Conservation (phyloP, 1,140 invertebrate genomes). For the Mamestra configurata region DNA sequence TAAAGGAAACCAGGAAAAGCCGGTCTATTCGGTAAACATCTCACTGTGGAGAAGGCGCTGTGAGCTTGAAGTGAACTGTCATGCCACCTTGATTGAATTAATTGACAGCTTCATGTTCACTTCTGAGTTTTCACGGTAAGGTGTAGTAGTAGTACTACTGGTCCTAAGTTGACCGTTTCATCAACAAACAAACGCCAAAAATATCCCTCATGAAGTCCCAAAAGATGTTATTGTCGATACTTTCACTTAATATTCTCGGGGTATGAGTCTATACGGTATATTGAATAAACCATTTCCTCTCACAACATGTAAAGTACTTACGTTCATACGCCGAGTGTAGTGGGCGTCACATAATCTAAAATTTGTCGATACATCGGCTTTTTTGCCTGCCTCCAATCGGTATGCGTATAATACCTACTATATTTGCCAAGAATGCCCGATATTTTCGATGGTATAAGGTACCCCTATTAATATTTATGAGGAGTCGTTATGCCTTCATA, state of each 20-base stretch:
- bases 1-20: no score
- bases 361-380: slow-evolving; percentile 26
- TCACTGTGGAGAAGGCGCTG: no score
- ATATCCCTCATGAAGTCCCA: neutral
- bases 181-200: neutral
- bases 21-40: no score
- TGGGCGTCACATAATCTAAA: slow-evolving; percentile 15
- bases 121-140: no score
- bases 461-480: slow-evolving; percentile 35
- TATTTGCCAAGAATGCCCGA: slow-evolving; percentile 31
- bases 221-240: slow-evolving; percentile 10
- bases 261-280: neutral
- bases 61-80: no score
- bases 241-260: slow-evolving; percentile 4
- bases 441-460: slow-evolving; percentile 1
- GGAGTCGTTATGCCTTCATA: slow-evolving; percentile 32
- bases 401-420: neutral
- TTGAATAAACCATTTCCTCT: slow-evolving; percentile 23
- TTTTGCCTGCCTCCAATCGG: neutral
- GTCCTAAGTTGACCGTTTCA: neutral
- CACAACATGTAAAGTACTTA: neutral
- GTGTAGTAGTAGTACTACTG: no score
- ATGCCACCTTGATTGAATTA: no score
- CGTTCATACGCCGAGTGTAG: neutral
- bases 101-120: no score